Evolutionary conservation across 2,888 invertebrate genomes (phyloP), one percentile per base, ranked within the genome.

Genomic region (Cephus sareptanus): DNA sequence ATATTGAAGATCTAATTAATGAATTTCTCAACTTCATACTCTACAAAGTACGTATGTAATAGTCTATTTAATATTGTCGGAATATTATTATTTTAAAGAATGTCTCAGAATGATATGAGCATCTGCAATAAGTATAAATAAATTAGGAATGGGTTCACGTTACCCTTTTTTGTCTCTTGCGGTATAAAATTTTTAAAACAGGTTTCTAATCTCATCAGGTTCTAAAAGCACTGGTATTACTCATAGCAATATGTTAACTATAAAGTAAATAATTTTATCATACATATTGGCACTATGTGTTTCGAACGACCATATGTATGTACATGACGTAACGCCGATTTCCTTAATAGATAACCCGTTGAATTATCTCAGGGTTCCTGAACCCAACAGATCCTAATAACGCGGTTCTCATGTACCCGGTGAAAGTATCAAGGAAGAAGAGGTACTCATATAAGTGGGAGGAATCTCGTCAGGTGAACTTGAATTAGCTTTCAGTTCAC

Each of bases 401-500:
- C 73, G 69, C 73, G 76, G 40, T 73, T 15, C 23, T 33, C 34
- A 23, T 30, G 30, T 23, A 69, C 69, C 34, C 23, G 68, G 37
- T 15, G 71, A 78, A 70, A 79, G 77, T 74, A 80, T 71, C 34
- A 40, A 76, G 77, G 30, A 76, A 30, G 75, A 79, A 70, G 56
- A 69, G 75, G 23, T 75, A 13, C 77, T 75, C 81, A 82, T 80
- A 81, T 83, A 80, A 81, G 74, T 75, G 75, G 23, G 74, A 76
- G 73, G 79, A 74, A 79, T 71, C 79, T 70, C 37, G 74, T 75
- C 75, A 74, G 75, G 77, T 80, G 82, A 87, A 81, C 83, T 83
- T 79, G 84, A 81, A 81, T 81, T 81, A 77, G 69, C 76, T 80
- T 80, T 79, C 81, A 87, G 86, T 86, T 86, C 83, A 83, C 79